Evolutionary conservation across 2,797 vertebrate species (phyloP), one percentile per base, ranked within the genome.

Genomic region (Parauchenoglanis ngamensis): DNA sequence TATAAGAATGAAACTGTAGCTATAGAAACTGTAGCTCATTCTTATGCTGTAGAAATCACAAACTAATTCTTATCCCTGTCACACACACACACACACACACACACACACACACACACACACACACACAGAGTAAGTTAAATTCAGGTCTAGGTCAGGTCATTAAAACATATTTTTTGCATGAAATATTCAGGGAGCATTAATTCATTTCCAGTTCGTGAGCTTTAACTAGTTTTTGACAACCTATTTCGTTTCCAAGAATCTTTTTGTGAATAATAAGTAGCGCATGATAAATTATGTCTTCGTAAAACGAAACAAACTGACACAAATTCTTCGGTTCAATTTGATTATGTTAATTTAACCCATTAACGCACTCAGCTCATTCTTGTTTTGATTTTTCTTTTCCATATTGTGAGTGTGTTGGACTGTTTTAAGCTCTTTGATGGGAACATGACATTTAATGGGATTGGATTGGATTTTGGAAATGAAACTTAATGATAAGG

Each of bases 141-240:
- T 17, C 13, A n/a, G 57, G 85, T 63, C 40, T 82, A 73, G 85
- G 44, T 86, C 67, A 86, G 80, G 56, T 73, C 67, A 82, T 82
- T 86, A 82, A 82, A 82, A 77, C 72, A 63, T 63, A 12, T 54
- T 31, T 76, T 67, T 23, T 54, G 31, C 44, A 25, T 86, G 67
- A 82, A 84, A 63, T 54, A 67, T 83, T 83, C 80, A 63, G 25
- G 7, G 52, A 77, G 76, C 57, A 65, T 61, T 83, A 83, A 83
- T 87, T 83, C 67, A 72, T 83, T 63, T 63, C 59, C 68, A 77
- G 59, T 61, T 84, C 2, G 13, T 49, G 35, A 83, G 57, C 79
- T 83, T 87, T 59, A 83, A 87, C 86, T 76, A 25, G 80, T 83
- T 77, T 87, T 19, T 87, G 86, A 87, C 80, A 83, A 77, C 57